Base-by-base conservation (phyloP, 2,797 vertebrate genomes). In the Pipistrellus kuhlii region DNA sequence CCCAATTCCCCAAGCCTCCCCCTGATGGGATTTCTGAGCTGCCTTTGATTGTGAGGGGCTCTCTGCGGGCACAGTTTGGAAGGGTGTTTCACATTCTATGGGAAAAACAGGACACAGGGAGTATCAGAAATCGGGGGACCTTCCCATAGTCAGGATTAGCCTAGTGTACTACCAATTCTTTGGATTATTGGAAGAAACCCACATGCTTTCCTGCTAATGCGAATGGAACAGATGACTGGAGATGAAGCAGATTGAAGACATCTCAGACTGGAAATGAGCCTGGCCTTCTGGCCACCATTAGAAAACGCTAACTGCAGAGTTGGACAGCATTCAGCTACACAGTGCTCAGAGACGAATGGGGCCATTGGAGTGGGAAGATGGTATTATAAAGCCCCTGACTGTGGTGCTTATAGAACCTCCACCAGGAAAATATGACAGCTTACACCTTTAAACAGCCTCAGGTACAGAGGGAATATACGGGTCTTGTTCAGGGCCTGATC, bases 381-480 rank as follows among this genome's bases (percentile, higher is more conserved):
- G 35, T 23, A 59, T 72, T 35, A 35, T 0, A 51, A 89, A 75
- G 66, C 48, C 38, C 51, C 59, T 1, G 21, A 48, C 66, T n/a
- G 5, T 0, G 14, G 30, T 30, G 48, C 51, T 82, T 82, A 82
- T 4, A 23, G 5, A 72, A 48, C 9, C n/a, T 32, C 59, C 68
- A 35, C 51, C 55, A 69, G 88, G 44, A 92, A 94, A 88, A 75
- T 0, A 59, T 10, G 57, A 76, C n/a, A 75, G 62, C 51, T 86
- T 44, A 18, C 2, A 12, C 85, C 48, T 96, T 85, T 91, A 87
- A 85, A 82, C 35, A n/a, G 38, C 59, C 69, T 57, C 81, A 55
- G 17, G 38, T 17, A 64, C 6, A 51, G 66, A 46, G 76, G 77
- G 72, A 84, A 57, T 66, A 1, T 1, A 30, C n/a, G 51, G 71